Evolutionary conservation across 2,797 vertebrate species (phyloP), one percentile per base, ranked within the genome.

Genomic region (Sebastes kiyomatsui): DNA sequence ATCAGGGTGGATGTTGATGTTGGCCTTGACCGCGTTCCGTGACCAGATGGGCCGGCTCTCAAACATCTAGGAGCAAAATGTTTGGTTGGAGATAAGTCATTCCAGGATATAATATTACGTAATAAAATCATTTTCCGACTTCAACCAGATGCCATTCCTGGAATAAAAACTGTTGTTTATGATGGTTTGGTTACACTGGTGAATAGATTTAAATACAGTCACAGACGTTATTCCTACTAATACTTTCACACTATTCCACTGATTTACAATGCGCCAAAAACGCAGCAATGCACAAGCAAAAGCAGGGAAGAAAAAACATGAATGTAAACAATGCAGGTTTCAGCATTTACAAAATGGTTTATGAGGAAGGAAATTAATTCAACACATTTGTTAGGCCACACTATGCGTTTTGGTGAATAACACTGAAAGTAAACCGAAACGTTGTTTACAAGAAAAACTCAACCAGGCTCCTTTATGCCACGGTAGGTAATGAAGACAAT

Each of bases 41-140:
- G 98, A 99, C 99, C 99, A 99, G 92, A 99, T 88, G 76, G 97
- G 97, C 3, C 97, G 97, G 55, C 92, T 91, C 78, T 96, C 96
- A 80, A 99, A 99, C 84, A 99, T 96, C 98, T 99, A 87, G 38
- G 27, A 22, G 59, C 27, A 81, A 75, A 79, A 76, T 6, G 8
- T 84, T 81, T 80, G 70, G 69, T 27, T 90, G 67, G 16, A 87
- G 86, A 82, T 90, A 82, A 93, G 64, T 27, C 52, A 67, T 11
- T 25, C 25, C 2, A 49, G 3, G 33, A 35, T 10, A 2, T n/a
- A 14, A 56, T 18, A 60, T 72, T 30, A 55, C 2, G 22, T 23
- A 72, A 25, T 7, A 38, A 38, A 83, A 14, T 66, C 9, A n/a
- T 64, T 30, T 73, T 72, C 49, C 7, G 1, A 8, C 64, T 61